These are phyloP conservation scores for Psettodes erumei DNA, from an alignment of 2,113 vertebrate genomes.

Conservation along the genomic window DNA sequence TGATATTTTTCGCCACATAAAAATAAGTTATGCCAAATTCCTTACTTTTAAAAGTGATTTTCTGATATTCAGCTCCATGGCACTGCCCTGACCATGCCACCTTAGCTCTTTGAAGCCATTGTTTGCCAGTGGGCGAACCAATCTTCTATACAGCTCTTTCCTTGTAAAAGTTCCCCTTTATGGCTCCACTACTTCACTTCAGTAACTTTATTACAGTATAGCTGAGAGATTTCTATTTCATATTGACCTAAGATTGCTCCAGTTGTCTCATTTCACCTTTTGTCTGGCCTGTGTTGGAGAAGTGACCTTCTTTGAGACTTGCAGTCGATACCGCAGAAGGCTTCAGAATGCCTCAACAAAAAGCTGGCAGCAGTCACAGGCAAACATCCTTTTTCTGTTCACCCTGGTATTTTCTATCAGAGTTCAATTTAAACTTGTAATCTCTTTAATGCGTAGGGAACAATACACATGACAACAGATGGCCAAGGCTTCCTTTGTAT, in stretches of 20 bases:
- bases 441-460: constrained; percentile 49
- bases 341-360: constrained; percentile 78
- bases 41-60: constrained; percentile 18
- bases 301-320: constrained; percentile 92
- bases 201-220: constrained; percentile 97
- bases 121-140: constrained; percentile 80
- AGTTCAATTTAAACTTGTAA: constrained; percentile 87
- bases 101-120: constrained; percentile 58
- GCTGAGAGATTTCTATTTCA: constrained; percentile 96
- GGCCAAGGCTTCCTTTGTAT: neutral
- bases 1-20: constrained; percentile 18
- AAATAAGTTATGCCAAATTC: neutral
- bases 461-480: constrained; percentile 26
- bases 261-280: constrained; percentile 97
- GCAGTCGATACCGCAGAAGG: constrained; percentile 91
- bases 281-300: constrained; percentile 92
- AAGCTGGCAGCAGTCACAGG: constrained; percentile 71
- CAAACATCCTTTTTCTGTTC: constrained; percentile 83
- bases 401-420: constrained; percentile 83
- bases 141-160: constrained; percentile 86
- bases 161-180: constrained; percentile 92
- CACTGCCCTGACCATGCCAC: constrained; percentile 39
- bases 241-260: constrained; percentile 98
- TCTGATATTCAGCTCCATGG: constrained; percentile 19
- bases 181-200: constrained; percentile 91